A percentile compares a stretch with the other conserved stretches of the same genome.
Conservation (phyloP, 2,797 vertebrate species). For the Rhinoraja longicauda region DNA sequence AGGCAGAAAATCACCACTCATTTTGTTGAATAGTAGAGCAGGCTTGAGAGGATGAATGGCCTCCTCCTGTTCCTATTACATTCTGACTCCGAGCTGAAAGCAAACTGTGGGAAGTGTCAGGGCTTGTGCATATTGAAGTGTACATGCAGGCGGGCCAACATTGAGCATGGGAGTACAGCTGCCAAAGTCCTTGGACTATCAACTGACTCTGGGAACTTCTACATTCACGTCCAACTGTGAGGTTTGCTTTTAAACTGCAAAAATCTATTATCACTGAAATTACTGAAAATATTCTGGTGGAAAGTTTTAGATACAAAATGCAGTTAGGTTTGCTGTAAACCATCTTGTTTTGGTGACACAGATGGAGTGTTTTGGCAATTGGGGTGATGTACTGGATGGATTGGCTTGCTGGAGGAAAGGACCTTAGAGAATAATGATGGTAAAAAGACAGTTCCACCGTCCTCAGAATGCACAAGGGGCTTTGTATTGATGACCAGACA, state of each 20-base stretch:
- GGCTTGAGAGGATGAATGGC: no score
- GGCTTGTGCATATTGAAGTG: neutral
- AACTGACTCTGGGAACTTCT: neutral
- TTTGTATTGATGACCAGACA: neutral
- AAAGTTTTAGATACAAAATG: neutral
- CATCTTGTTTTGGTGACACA: no score
- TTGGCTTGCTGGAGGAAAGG: neutral
- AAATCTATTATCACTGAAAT: neutral
- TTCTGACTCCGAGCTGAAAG: neutral
- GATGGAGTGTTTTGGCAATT: no score
- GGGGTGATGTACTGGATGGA: no score
- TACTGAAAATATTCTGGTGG: neutral
- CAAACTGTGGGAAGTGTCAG: neutral
- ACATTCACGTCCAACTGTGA: neutral
- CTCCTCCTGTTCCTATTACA: no score
- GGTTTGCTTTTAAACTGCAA: neutral
- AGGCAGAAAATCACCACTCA: no score
- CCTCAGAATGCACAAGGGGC: neutral
- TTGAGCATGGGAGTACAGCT: no score
- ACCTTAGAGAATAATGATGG: no score
- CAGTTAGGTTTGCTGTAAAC: neutral
- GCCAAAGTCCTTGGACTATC: neutral
- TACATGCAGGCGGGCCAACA: neutral
- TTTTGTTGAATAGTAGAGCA: no score
- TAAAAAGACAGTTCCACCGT: neutral